Base-by-base conservation (phyloP, 2,888 invertebrate species). In the Dryococelus australis region DNA sequence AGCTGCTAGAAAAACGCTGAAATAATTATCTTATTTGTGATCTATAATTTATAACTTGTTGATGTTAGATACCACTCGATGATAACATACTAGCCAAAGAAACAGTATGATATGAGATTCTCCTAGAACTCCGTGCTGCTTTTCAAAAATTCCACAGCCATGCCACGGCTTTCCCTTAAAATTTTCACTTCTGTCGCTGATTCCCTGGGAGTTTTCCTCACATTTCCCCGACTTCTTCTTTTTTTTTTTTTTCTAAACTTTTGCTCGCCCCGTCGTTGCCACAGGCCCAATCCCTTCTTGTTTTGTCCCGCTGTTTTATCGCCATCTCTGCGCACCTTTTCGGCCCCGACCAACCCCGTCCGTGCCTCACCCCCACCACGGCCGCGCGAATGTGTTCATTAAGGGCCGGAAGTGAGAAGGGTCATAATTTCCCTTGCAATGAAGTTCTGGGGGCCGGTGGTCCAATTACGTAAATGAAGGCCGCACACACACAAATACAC, bases 401-500 rank as follows among this genome's bases (percentile, higher is more conserved):
- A 83, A 83, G 43, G 35, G 35, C 83, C 83, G 83, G 83, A 83
- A 83, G 83, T 83, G 83, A 83, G 83, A 83, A 35, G 83, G 83
- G 83, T 83, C 83, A 83, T 83, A 83, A 83, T 83, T 83, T 83
- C 83, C 83, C 83, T 83, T 43, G 83, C 83, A 43, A 83, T 83
- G 83, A 83, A 43, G 83, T 83, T 24, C 83, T 24, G 35, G 28
- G 83, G 83, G 83, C 13, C 83, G 83, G 83, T 28, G 83, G 83
- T 83, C 83, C 83, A 83, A 83, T 83, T 83, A 83, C 35, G 83
- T 83, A 83, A 83, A 83, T 83, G 83, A 83, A 83, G 83, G 83
- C 83, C 83, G 83, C 83, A 27, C 83, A 83, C 83, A 27, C 35
- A 83, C 83, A 28, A 6, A 83, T 9, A 3, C 20, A 5, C 83